These are phyloP conservation scores for Sebastes hubbsi DNA, from an alignment of 2,797 vertebrate genomes.

Conservation along the genomic window DNA sequence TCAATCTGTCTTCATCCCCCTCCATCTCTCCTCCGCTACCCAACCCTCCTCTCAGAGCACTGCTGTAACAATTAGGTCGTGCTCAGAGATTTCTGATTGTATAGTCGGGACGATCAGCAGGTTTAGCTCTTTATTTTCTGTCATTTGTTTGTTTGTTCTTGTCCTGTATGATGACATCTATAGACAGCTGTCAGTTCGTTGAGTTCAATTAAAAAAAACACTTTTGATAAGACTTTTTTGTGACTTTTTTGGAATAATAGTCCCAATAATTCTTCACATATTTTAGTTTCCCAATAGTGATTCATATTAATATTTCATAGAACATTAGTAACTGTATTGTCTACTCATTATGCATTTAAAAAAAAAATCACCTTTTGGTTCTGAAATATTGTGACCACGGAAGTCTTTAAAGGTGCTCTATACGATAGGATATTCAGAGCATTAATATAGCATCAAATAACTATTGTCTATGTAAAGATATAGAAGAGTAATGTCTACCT, in stretches of 20 bases:
- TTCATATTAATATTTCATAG: background rate
- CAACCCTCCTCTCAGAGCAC: background rate
- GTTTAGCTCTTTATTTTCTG: slow-evolving; percentile 24
- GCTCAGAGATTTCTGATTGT: slow-evolving; percentile 43
- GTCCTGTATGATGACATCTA: slow-evolving; percentile 42
- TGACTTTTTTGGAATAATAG: background rate
- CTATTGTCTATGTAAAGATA: too few relatives aligned
- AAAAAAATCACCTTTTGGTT: background rate
- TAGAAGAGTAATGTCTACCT: too few relatives aligned
- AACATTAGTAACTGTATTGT: background rate
- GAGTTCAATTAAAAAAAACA: slow-evolving; percentile 70
- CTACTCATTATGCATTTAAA: background rate
- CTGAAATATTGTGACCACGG: background rate
- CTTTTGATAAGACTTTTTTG: slow-evolving; percentile 71
- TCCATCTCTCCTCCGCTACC: background rate
- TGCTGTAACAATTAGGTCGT: slow-evolving; percentile 16
- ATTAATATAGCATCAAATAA: background rate
- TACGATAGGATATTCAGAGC: background rate
- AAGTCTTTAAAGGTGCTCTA: background rate
- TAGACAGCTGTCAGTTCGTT: slow-evolving; percentile 58
- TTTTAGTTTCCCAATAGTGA: background rate
- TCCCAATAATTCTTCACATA: background rate
- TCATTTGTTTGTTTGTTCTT: slow-evolving; percentile 49
- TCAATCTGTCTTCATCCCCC: slow-evolving; percentile 5
- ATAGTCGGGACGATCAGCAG: slow-evolving; percentile 28